Percentiles rank a stretch among this genome's conserved stretches.
These are phyloP conservation scores for Pseudolaguvia tuberculata DNA, from an alignment of 2,113 vertebrate genomes.

Conservation along the genomic window DNA sequence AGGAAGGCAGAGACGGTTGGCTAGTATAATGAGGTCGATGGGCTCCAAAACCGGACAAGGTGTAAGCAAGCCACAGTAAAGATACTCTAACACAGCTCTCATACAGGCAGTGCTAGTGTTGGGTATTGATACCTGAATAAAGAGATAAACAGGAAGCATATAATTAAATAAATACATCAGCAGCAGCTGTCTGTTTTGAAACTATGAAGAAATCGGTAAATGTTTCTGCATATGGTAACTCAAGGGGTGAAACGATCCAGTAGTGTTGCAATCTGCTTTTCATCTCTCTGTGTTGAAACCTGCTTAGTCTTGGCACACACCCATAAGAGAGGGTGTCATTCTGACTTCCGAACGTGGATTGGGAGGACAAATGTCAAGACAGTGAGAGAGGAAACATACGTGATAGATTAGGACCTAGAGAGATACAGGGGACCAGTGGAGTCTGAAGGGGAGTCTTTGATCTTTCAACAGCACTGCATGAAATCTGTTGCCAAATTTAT, in stretches of 20 bases:
- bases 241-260: constrained; percentile 34
- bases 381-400: not conserved
- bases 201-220: constrained; percentile 20
- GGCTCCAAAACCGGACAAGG: constrained; percentile 72
- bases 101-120: constrained; percentile 77
- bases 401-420: constrained; percentile 11
- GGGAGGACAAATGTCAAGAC: constrained; percentile 23
- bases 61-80: constrained; percentile 78
- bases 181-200: not conserved
- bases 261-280: constrained; percentile 45
- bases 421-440: constrained; percentile 42
- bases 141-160: not conserved
- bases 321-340: constrained; percentile 18
- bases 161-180: not conserved
- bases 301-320: constrained; percentile 36
- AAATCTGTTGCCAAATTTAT: constrained; percentile 41
- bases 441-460: constrained; percentile 47
- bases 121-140: constrained; percentile 75
- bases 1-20: constrained; percentile 83
- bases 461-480: constrained; percentile 50
- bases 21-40: constrained; percentile 77
- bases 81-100: constrained; percentile 78
- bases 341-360: not conserved
- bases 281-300: constrained; percentile 27
- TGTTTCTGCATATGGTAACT: constrained; percentile 43